A percentile compares a stretch with the other conserved stretches of the same genome.
phyloP scores from a whole-genome alignment of 2,797 vertebrate genomes.

The Hypotaenidia philippensis region DNA sequence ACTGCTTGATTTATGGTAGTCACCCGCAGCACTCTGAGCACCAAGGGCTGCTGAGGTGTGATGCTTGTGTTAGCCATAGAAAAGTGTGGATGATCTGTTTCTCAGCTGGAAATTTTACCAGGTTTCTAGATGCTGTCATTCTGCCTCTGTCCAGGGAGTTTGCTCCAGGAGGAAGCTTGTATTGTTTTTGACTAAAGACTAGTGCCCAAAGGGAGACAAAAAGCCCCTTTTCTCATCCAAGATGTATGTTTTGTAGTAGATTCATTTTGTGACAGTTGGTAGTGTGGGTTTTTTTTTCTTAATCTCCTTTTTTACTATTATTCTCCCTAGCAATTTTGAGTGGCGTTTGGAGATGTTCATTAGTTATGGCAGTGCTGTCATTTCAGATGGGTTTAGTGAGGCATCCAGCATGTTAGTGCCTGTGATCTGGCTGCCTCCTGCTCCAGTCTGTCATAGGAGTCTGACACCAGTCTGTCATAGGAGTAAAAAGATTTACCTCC shows the following conservation, averaged over 20 bases:
- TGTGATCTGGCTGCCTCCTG: not conserved
- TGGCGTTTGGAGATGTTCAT: not conserved
- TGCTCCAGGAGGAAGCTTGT: not conserved
- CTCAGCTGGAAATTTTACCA: not conserved
- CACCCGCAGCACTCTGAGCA: not conserved
- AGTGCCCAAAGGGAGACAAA: not conserved
- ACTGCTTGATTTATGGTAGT: not conserved
- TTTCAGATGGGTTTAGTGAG: conserved; percentile 3
- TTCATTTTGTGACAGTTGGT: not conserved
- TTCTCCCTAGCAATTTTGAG: not conserved
- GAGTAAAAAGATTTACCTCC: not conserved
- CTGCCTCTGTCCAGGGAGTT: not conserved
- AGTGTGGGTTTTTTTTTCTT: not conserved
- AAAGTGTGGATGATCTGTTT: not conserved
- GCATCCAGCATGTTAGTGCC: not conserved
- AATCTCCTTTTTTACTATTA: not conserved
- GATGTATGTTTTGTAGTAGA: not conserved
- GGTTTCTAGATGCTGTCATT: not conserved
- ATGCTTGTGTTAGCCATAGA: not conserved
- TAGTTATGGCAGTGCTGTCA: not conserved
- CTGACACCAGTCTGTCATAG: not conserved
- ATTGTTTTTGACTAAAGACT: not conserved
- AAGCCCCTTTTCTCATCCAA: not conserved
- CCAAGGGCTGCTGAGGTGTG: not conserved
- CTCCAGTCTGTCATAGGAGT: not conserved